Conservation (phyloP, 2,113 vertebrate species). For the Neomonachus schauinslandi region DNA sequence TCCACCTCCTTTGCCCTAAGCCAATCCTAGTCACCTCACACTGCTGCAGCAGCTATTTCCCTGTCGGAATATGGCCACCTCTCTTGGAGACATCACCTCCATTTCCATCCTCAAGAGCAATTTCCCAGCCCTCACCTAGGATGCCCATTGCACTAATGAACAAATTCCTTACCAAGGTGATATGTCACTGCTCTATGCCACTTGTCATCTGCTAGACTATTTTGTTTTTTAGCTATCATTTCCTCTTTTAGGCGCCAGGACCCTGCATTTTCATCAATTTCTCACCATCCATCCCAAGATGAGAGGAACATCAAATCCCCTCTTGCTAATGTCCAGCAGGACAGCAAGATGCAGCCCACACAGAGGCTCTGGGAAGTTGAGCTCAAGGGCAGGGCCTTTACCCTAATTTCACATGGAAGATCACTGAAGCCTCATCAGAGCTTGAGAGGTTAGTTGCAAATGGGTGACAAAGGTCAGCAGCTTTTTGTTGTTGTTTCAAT, state of each 20-base stretch:
- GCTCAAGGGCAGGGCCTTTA: background rate
- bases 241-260: constrained; percentile 65
- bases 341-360: background rate
- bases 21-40: fast-evolving
- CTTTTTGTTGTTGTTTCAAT: background rate
- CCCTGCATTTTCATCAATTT: constrained; percentile 21
- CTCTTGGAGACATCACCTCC: constrained; percentile 16
- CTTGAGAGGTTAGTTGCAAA: background rate
- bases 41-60: background rate
- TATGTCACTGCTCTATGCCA: constrained; percentile 54
- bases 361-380: constrained; percentile 26
- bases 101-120: constrained; percentile 48
- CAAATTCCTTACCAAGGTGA: constrained; percentile 72
- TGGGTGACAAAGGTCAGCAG: background rate
- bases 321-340: constrained; percentile 38
- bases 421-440: background rate
- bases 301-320: background rate
- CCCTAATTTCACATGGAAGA: background rate
- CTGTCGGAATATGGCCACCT: background rate
- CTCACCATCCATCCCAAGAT: background rate
- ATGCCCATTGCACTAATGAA: constrained; percentile 67
- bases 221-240: constrained; percentile 67
- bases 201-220: constrained; percentile 63
- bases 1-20: background rate
- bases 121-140: constrained; percentile 48